A percentile compares a stretch with the other conserved stretches of the same genome.
These are phyloP conservation scores for Adrianichthys oophorus DNA, from an alignment of 2,797 vertebrate genomes.

Conservation along the genomic window DNA sequence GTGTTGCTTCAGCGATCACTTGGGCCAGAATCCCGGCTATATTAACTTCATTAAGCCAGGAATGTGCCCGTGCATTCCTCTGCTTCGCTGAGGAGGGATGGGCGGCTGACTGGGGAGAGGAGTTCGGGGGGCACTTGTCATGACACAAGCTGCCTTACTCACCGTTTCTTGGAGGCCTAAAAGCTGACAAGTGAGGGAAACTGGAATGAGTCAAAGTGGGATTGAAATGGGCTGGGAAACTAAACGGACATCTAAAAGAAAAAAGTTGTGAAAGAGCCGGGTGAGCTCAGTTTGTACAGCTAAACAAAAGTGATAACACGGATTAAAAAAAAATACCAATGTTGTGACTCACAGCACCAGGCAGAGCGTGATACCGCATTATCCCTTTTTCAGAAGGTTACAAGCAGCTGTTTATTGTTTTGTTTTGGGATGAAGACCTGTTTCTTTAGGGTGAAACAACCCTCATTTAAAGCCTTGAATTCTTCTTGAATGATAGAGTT, in stretches of 20 bases:
- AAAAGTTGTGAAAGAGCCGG: conserved; percentile 45
- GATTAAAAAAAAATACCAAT: conserved; percentile 31
- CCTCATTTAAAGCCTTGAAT: neutral
- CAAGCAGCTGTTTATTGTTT: neutral
- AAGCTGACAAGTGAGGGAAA: conserved; percentile 39
- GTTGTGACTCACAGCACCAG: conserved; percentile 50
- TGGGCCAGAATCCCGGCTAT: conserved; percentile 82
- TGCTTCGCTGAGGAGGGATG: conserved; percentile 67
- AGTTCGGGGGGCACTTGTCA: conserved; percentile 34
- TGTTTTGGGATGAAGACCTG: neutral
- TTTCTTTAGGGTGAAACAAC: neutral
- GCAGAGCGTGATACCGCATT: conserved; percentile 17
- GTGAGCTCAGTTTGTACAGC: conserved; percentile 26
- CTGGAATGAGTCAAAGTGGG: conserved; percentile 52
- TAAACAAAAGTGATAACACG: conserved; percentile 49
- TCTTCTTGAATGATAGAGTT: neutral
- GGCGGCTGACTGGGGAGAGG: conserved; percentile 62
- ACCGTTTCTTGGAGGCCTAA: conserved; percentile 32
- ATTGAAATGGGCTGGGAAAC: conserved; percentile 22
- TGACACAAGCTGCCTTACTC: conserved; percentile 44
- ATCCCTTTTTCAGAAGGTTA: conserved; percentile 5
- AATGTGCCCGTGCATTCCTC: conserved; percentile 84
- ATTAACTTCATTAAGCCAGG: conserved; percentile 91
- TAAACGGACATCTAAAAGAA: conserved; percentile 33
- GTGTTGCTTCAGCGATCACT: conserved; percentile 77